Evolutionary conservation across 2,113 vertebrate genomes (phyloP).

Genomic region (Oreochromis tanganicae): DNA sequence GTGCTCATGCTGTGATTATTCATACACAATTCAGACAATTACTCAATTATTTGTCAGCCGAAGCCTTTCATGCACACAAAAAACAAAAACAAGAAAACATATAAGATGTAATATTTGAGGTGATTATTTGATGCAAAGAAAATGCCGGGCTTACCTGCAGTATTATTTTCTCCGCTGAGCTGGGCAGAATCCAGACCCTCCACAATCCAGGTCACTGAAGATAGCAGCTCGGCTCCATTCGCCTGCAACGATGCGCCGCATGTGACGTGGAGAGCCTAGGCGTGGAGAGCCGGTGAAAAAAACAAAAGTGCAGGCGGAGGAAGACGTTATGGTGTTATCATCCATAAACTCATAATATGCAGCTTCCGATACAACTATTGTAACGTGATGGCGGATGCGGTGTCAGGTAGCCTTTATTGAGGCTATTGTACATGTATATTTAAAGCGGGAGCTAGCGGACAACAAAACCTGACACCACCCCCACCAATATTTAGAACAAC

Average conservation of each 20-base stretch:
- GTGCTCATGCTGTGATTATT: background rate
- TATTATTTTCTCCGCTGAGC: background rate
- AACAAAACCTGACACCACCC: background rate
- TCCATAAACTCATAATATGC: background rate
- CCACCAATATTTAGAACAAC: background rate
- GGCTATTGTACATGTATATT: background rate
- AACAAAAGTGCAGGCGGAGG: background rate
- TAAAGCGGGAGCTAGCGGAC: background rate
- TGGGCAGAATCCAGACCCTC: background rate
- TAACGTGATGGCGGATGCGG: background rate
- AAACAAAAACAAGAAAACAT: background rate
- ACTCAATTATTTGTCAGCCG: background rate
- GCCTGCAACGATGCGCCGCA: background rate
- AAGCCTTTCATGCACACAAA: background rate
- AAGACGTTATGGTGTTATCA: background rate
- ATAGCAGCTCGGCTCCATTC: background rate
- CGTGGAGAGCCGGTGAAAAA: background rate
- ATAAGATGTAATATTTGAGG: background rate
- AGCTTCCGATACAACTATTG: too few relatives aligned
- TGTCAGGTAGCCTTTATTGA: background rate
- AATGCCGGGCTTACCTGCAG: background rate
- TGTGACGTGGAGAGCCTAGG: background rate
- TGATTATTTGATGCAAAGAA: background rate
- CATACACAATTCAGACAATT: background rate
- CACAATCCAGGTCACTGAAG: constrained; percentile 10